A percentile compares a stretch with the other conserved stretches of the same genome.
Conservation (phyloP, 2,888 invertebrate genomes). For the Endomychus coccineus region DNA sequence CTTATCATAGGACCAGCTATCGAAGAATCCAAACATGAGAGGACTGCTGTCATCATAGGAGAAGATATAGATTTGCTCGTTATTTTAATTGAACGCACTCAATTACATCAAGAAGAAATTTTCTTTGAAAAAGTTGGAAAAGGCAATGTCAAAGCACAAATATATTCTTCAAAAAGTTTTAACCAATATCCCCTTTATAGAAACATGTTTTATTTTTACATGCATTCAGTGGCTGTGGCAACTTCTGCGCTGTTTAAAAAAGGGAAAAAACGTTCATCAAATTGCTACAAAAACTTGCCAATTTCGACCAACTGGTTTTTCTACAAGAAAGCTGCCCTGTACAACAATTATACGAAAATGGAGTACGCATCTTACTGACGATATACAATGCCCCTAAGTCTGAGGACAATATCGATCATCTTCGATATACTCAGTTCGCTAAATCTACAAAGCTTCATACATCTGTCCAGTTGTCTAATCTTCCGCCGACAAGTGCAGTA, state of each 20-base stretch:
- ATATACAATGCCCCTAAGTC: slow-evolving; percentile 35
- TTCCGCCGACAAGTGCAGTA: slow-evolving; percentile 30
- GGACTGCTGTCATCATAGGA: slow-evolving; percentile 29
- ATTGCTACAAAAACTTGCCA: slow-evolving; percentile 27
- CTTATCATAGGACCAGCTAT: slow-evolving; percentile 10
- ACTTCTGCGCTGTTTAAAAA: slow-evolving; percentile 27
- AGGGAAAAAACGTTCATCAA: slow-evolving; percentile 29
- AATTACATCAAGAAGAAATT: background rate
- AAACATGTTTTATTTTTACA: slow-evolving; percentile 25
- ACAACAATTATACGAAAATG: slow-evolving; percentile 30
- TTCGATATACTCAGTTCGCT: slow-evolving; percentile 25
- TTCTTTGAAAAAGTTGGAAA: background rate
- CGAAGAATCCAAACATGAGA: slow-evolving; percentile 4
- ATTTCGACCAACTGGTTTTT: slow-evolving; percentile 31
- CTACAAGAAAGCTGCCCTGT: slow-evolving; percentile 34
- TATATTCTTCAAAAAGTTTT: slow-evolving; percentile 8
- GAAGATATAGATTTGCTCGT: slow-evolving; percentile 37
- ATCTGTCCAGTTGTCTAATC: slow-evolving; percentile 32
- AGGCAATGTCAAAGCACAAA: slow-evolving; percentile 6
- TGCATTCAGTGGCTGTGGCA: slow-evolving; percentile 25
- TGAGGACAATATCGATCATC: slow-evolving; percentile 22
- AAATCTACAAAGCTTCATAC: slow-evolving; percentile 32
- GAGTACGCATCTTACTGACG: too few species aligned
- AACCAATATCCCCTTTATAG: slow-evolving; percentile 11
- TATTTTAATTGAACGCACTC: slow-evolving; percentile 35